A percentile compares a stretch with the other conserved stretches of the same genome.
phyloP scores from a whole-genome alignment of 2,797 vertebrate species.

The Sylvia borin region DNA sequence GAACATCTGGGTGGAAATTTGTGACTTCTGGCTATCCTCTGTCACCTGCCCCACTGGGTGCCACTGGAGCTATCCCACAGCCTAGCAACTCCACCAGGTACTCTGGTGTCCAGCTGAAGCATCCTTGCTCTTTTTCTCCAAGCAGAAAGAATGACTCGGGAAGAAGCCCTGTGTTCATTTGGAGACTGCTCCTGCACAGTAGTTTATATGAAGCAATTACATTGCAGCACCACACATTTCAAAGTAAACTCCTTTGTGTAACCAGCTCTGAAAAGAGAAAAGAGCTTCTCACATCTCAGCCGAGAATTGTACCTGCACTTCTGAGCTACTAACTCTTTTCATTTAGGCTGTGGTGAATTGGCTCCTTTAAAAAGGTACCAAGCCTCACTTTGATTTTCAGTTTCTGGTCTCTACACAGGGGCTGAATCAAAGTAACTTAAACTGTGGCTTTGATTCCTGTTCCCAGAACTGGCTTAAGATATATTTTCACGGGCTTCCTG shows the following conservation, averaged over 20 bases:
- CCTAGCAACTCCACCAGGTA: background rate
- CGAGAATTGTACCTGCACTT: background rate
- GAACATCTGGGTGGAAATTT: background rate
- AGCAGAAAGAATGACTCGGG: rapidly evolving
- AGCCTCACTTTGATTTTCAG: constrained; percentile 31
- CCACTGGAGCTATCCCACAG: background rate
- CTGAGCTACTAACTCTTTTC: constrained; percentile 10
- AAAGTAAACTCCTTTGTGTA: constrained; percentile 15
- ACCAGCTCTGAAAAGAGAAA: constrained; percentile 11
- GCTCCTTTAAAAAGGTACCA: background rate
- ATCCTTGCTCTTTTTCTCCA: background rate
- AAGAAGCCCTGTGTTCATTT: background rate
- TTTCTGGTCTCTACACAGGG: background rate
- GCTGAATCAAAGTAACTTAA: constrained; percentile 32
- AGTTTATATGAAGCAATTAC: background rate
- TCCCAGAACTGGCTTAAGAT: background rate
- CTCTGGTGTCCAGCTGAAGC: background rate
- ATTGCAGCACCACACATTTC: background rate
- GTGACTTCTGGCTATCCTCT: background rate
- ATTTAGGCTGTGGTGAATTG: background rate
- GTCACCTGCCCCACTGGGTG: background rate
- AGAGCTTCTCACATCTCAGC: background rate
- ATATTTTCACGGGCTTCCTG: background rate
- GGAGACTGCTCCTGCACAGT: background rate
- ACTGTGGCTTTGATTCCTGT: background rate